Percentiles rank a stretch among this genome's conserved stretches.
Conservation (phyloP, 1,140 invertebrate species). For the Lasaia peninsularis region DNA sequence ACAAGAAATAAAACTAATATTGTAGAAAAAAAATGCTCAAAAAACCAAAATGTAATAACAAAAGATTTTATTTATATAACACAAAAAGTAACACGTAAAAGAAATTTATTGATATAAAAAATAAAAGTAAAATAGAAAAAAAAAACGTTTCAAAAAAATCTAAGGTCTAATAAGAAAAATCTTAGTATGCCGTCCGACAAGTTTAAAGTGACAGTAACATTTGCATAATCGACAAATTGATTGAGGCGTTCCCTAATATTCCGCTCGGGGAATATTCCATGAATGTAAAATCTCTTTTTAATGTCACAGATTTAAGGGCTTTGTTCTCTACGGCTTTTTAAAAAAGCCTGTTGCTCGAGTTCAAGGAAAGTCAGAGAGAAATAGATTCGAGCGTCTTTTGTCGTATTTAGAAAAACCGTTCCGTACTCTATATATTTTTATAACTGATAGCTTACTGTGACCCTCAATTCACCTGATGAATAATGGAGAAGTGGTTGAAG, state of each 20-base stretch:
- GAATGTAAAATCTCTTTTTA: constrained; percentile 52
- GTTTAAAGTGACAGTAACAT: constrained; percentile 34
- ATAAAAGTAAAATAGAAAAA: too few relatives aligned
- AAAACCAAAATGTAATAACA: too few relatives aligned
- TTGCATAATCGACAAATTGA: constrained; percentile 73
- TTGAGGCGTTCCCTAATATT: constrained; percentile 57
- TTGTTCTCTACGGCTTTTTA: constrained; percentile 35
- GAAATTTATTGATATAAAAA: too few relatives aligned
- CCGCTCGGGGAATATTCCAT: constrained; percentile 49
- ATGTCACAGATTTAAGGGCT: constrained; percentile 34
- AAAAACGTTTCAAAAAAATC: too few relatives aligned
- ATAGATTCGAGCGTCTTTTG: not conserved
- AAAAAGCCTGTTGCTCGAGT: constrained; percentile 42
- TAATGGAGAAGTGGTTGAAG: too few relatives aligned
- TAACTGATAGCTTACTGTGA: too few relatives aligned
- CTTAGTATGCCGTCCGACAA: constrained; percentile 23
- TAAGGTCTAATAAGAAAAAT: too few relatives aligned
- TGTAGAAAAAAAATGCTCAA: too few relatives aligned
- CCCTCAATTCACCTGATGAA: not conserved
- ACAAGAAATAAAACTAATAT: too few relatives aligned
- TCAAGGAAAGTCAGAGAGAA: not conserved
- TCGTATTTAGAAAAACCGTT: not conserved
- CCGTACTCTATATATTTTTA: not conserved
- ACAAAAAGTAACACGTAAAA: too few relatives aligned
- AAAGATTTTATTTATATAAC: too few relatives aligned